A percentile compares a stretch with the other conserved stretches of the same genome.
Conservation (phyloP, 35 echinoderm and acorn worm species). For the Acanthaster planci region DNA sequence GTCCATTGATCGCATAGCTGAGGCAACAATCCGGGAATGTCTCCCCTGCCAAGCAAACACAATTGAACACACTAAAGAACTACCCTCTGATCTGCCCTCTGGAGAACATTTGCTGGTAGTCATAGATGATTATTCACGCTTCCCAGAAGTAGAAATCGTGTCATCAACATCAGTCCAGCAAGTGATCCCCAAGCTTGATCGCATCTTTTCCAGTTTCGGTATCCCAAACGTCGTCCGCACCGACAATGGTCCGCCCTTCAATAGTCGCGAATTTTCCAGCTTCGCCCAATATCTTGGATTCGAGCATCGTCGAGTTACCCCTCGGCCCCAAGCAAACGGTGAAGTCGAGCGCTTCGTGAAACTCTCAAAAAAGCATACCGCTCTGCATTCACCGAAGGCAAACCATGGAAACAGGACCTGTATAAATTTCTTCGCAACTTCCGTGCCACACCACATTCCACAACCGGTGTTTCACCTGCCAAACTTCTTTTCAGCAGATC, state of each 20-base stretch:
- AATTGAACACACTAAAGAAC: background rate
- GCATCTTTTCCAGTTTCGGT: slow-evolving; percentile 65
- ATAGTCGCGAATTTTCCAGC: slow-evolving; percentile 54
- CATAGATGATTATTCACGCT: slow-evolving; percentile 70
- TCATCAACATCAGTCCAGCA: no score
- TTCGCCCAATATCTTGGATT: slow-evolving; percentile 61
- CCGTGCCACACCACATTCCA: slow-evolving; percentile 53
- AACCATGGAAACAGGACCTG: slow-evolving; percentile 46
- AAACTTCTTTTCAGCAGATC: no score
- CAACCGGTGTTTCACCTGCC: no score
- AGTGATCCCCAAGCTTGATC: no score
- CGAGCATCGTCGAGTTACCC: slow-evolving; percentile 44
- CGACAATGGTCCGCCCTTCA: slow-evolving; percentile 80
- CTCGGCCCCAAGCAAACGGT: slow-evolving; percentile 73
- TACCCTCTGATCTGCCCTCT: slow-evolving; percentile 29
- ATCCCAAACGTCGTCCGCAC: slow-evolving; percentile 53
- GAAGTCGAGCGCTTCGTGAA: slow-evolving; percentile 65
- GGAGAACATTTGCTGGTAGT: slow-evolving; percentile 44
- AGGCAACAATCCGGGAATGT: slow-evolving; percentile 43
- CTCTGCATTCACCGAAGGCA: slow-evolving; percentile 38
- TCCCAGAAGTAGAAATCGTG: no score
- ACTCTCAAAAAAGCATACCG: slow-evolving; percentile 41
- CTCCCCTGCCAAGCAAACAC: no score
- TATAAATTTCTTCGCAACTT: no score
- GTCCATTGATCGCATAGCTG: slow-evolving; percentile 41